phyloP scores from a whole-genome alignment of 92 coral and sea anemone species.

The Diadumene lineata region DNA sequence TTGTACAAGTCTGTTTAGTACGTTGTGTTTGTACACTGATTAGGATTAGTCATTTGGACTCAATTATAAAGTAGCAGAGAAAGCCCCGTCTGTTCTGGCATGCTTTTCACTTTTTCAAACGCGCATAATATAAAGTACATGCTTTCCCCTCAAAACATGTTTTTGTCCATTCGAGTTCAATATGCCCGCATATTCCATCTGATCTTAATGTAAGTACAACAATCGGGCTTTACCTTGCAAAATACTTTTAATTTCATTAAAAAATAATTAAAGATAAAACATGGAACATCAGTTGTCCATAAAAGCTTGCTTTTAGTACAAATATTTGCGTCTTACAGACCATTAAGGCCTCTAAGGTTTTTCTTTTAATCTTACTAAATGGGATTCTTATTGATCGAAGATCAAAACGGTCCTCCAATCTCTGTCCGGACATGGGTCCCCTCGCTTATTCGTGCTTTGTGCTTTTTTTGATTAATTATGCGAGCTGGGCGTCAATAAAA shows the following conservation, averaged over 20 bases:
- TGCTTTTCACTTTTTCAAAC: no score
- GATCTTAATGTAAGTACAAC: not conserved
- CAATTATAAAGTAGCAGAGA: no score
- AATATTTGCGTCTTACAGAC: not conserved
- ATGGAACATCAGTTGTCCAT: not conserved
- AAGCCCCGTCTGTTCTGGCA: no score
- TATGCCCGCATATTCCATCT: not conserved
- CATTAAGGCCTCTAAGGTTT: not conserved
- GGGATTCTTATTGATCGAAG: not conserved
- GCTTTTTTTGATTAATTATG: not conserved
- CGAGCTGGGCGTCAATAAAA: not conserved
- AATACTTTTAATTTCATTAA: constrained; percentile 5
- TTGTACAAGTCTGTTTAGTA: not conserved
- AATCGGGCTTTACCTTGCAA: not conserved
- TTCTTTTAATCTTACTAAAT: not conserved
- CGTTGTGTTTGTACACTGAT: no score
- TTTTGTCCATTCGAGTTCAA: not conserved
- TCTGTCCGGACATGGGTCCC: not conserved
- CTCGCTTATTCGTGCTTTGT: not conserved
- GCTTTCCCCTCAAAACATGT: not conserved
- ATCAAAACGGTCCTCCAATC: not conserved
- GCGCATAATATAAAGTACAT: no score
- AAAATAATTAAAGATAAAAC: constrained; percentile 1
- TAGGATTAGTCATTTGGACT: no score
- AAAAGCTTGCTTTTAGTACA: constrained; percentile 14